Evolutionary conservation across 1,140 invertebrate genomes (phyloP).

Genomic region (Eumaeus atala): DNA sequence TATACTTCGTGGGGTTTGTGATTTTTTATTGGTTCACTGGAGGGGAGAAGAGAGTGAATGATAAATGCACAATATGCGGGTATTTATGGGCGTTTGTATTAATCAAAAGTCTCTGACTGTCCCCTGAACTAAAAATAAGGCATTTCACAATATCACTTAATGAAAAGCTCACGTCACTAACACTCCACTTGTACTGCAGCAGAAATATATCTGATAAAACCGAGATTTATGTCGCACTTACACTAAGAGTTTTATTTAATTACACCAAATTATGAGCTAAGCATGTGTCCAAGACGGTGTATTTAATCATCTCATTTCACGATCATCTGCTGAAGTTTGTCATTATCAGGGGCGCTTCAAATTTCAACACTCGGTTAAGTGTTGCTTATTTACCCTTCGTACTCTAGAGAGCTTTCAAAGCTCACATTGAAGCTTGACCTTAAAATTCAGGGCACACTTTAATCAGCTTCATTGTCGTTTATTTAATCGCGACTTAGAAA

Average conservation of each 20-base stretch:
- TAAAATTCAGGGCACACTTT: slow-evolving; percentile 8
- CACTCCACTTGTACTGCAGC: too few relatives aligned
- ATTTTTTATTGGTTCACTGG: too few relatives aligned
- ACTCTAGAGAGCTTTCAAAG: background rate
- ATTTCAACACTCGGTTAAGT: slow-evolving; percentile 6
- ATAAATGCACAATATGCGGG: too few relatives aligned
- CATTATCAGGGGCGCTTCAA: background rate
- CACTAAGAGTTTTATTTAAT: background rate
- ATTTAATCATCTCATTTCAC: background rate
- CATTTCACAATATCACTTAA: too few relatives aligned
- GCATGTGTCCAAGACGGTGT: background rate
- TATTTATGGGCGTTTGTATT: too few relatives aligned
- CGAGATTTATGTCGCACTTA: background rate
- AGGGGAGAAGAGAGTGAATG: too few relatives aligned
- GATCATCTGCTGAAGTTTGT: background rate
- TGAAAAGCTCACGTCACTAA: background rate
- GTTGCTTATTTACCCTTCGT: slow-evolving; percentile 2
- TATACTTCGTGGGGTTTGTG: too few relatives aligned
- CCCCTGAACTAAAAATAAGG: too few relatives aligned
- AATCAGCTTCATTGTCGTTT: slow-evolving; percentile 2
- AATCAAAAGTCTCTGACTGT: too few relatives aligned
- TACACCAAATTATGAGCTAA: background rate
- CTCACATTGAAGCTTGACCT: slow-evolving; percentile 1
- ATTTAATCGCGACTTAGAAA: background rate
- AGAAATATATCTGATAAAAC: background rate